Percentiles rank a stretch among this genome's conserved stretches.
phyloP scores from a whole-genome alignment of 2,888 invertebrate species.

The Lasioglossum leucozonium region DNA sequence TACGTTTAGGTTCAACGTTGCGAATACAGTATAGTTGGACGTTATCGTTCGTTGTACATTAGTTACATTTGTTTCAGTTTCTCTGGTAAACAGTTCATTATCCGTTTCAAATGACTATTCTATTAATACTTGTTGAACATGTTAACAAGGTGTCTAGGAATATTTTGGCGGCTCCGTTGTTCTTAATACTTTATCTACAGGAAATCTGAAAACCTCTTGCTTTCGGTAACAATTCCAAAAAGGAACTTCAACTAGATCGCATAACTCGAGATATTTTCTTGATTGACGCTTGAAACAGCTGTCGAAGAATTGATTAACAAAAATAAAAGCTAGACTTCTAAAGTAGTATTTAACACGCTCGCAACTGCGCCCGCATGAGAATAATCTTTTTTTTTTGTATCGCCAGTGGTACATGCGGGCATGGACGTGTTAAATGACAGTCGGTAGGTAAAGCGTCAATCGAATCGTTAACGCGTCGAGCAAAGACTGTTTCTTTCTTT shows the following conservation, averaged over 20 bases:
- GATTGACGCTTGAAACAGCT: not conserved
- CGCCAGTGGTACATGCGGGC: not conserved
- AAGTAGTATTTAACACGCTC: not conserved
- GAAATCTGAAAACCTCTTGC: not conserved
- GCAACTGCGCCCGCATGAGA: not conserved
- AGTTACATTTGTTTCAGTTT: not conserved
- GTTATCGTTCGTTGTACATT: not conserved
- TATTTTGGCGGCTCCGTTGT: not conserved
- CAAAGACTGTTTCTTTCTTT: not conserved
- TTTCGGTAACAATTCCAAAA: not conserved
- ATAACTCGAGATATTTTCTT: not conserved
- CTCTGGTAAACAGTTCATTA: not conserved
- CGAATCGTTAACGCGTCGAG: not conserved
- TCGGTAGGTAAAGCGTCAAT: not conserved
- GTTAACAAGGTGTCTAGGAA: not conserved
- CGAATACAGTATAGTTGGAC: not conserved
- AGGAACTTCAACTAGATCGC: not conserved
- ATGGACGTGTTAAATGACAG: not conserved
- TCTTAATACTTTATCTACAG: not conserved
- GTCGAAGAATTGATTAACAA: not conserved
- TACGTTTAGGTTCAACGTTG: not conserved
- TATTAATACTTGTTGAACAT: conserved; percentile 9
- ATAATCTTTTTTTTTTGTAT: not conserved
- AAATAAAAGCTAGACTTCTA: not conserved
- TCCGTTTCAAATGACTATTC: not conserved